A percentile compares a stretch with the other conserved stretches of the same genome.
phyloP scores from a whole-genome alignment of 53 echinoderm and acorn worm species.

The Astropecten irregularis region DNA sequence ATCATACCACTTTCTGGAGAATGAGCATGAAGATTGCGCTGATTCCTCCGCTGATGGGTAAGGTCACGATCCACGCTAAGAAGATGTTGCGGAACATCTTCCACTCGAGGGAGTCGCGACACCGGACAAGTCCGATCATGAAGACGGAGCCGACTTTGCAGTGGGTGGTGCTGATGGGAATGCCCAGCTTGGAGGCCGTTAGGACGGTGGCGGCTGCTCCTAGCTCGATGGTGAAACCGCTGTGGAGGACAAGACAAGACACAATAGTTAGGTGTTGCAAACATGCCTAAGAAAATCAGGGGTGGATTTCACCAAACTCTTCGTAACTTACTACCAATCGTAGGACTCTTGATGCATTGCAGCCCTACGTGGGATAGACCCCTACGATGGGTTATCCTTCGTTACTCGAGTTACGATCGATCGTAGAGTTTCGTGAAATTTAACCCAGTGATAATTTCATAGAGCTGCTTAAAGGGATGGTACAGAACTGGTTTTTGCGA shows the following conservation, averaged over 20 bases:
- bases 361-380: too few species aligned
- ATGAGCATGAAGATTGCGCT: slow-evolving; percentile 83
- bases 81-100: slow-evolving; percentile 80
- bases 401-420: too few species aligned
- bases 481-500: too few species aligned
- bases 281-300: too few species aligned
- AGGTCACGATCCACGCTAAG: slow-evolving; percentile 84
- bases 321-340: too few species aligned
- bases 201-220: slow-evolving; percentile 94
- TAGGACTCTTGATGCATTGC: too few species aligned
- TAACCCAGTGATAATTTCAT: too few species aligned
- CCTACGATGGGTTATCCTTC: too few species aligned
- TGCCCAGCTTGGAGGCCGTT: slow-evolving; percentile 85
- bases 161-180: slow-evolving; percentile 97
- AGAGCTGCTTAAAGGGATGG: too few species aligned
- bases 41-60: slow-evolving; percentile 75
- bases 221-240: slow-evolving; percentile 95
- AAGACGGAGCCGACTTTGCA: slow-evolving; percentile 96
- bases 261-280: too few species aligned
- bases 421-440: too few species aligned
- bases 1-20: slow-evolving; percentile 39
- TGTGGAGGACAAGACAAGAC: slow-evolving; percentile 49
- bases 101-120: slow-evolving; percentile 77
- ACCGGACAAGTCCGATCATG: slow-evolving; percentile 76
- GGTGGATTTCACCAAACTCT: too few species aligned